phyloP scores from a whole-genome alignment of 2,797 vertebrate genomes.

The Danio jaintianensis region DNA sequence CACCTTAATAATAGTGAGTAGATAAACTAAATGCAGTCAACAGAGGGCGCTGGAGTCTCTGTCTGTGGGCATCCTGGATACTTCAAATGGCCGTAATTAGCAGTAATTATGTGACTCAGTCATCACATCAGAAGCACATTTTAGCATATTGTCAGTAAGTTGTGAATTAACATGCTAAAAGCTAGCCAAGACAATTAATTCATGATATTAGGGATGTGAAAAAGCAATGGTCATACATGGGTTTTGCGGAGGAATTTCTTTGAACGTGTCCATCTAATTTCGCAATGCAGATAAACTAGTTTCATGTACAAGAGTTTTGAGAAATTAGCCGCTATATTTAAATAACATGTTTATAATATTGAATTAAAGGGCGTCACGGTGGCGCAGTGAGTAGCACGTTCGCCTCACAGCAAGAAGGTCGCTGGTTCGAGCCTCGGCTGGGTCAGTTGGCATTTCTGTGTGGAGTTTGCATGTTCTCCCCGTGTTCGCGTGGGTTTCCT shows the following conservation, averaged over 20 bases:
- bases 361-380: no score
- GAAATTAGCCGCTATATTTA: no score
- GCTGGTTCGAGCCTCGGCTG: no score
- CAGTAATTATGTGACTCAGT: not conserved
- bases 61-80: not conserved
- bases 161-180: slow-evolving; percentile 2
- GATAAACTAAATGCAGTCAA: not conserved
- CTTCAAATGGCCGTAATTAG: not conserved
- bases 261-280: not conserved
- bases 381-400: no score
- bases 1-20: not conserved
- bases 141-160: not conserved
- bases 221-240: not conserved
- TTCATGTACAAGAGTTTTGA: no score
- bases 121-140: not conserved
- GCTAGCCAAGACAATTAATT: not conserved
- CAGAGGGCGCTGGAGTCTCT: not conserved
- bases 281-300: no score
- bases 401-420: no score
- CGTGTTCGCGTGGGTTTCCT: no score
- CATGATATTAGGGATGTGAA: not conserved
- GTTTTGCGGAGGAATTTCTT: not conserved
- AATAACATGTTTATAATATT: no score
- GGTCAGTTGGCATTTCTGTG: no score
- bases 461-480: no score